Conservation (phyloP, 2,113 vertebrate genomes). For the Brevimyrus niger region DNA sequence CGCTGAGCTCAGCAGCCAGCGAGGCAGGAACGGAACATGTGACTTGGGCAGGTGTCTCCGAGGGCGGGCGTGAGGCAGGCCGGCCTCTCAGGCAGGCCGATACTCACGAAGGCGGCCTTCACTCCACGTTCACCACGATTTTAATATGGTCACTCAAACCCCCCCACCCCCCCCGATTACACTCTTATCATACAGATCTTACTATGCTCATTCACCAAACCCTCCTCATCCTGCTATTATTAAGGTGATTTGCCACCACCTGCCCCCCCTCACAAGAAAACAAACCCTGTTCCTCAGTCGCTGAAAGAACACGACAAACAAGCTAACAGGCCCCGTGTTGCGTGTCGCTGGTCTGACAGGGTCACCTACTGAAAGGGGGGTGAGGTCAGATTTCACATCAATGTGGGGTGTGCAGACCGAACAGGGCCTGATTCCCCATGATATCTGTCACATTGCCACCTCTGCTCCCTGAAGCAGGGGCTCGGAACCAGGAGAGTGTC, state of each 20-base stretch:
- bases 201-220: neutral
- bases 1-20: neutral
- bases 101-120: neutral
- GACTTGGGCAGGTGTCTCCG: neutral
- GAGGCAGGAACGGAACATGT: neutral
- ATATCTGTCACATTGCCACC: neutral
- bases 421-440: neutral
- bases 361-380: neutral
- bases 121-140: neutral
- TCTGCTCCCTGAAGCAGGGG: neutral
- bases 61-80: neutral
- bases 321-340: neutral
- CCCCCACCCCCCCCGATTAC: too few relatives aligned
- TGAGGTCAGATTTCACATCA: neutral
- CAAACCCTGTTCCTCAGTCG: neutral
- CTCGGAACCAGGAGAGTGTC: neutral
- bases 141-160: too few relatives aligned
- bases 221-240: neutral
- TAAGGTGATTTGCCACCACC: neutral
- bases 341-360: slow-evolving; percentile 1
- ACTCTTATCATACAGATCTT: neutral
- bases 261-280: neutral
- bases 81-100: neutral
- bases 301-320: neutral
- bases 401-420: neutral